Evolutionary conservation across 2,888 invertebrate species (phyloP), one percentile per base, ranked within the genome.

Genomic region (Glaucopsyche alexis): DNA sequence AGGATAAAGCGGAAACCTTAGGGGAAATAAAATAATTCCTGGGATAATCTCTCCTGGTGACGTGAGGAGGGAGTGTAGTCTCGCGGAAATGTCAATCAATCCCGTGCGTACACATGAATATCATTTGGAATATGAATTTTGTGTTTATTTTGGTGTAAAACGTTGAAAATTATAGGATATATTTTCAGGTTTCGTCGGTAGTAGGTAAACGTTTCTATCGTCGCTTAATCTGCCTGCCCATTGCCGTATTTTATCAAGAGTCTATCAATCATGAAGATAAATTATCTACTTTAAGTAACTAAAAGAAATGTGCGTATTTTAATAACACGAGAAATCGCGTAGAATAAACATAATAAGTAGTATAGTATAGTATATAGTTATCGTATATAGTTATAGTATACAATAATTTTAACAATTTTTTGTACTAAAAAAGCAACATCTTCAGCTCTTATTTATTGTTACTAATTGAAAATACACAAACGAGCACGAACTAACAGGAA

Each of bases 11-110:
- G 67, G 19, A 67, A 69, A 69, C 69, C 47, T 67, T 67, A 16
- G 19, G 42, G 42, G 67, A 67, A 42, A 45, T 67, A 67, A 67
- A 67, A 67, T 60, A 38, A 60, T 60, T 67, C 47, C 16, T 67
- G 16, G 67, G 45, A 67, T 67, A 42, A 67, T 67, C 19, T 60
- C 29, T 60, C 60, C 19, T 60, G 19, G 11, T 13, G 60, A 29
- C 29, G 52, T 16, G 60, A 60, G 60, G 11, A 7, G 29, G 29
- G 60, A 60, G 60, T 60, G 60, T 29, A 60, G 60, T 60, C 60
- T 60, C 13, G 14, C 29, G 60, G 60, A 60, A 60, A 60, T 60
- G 60, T 60, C 60, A 60, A 60, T 60, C 60, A 60, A 60, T 38
- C 14, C 60, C 29, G 60, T 60, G 29, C 60, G 60, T 60, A 60